Base-by-base conservation (phyloP, 2,113 vertebrate genomes). In the Mus spicilegus region DNA sequence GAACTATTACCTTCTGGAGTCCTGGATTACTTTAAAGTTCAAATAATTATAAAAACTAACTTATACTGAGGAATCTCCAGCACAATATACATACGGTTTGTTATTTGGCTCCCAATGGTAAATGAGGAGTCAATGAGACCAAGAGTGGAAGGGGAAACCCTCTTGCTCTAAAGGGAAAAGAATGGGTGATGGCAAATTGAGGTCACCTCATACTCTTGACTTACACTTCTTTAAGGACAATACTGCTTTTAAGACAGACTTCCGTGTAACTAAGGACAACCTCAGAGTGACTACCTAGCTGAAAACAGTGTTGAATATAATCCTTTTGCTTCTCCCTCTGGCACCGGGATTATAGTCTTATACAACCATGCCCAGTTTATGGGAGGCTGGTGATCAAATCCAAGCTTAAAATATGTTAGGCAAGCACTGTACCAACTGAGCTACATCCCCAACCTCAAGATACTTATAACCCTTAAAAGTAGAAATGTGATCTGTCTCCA, bases 11-110 rank as follows among this genome's bases (percentile, higher is more conserved):
- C 10, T 30, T 90, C 80, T 72, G 16, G 42, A 76, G 7, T 76
- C 94, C 72, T 85, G n/a, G 81, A 82, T 88, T 42, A 93, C 65
- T 58, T 87, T 42, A 22, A 58, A 81, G 51, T 80, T 96, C 39
- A 87, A 51, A 73, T 46, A 96, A 96, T 63, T 78, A 86, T 78
- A 7, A 77, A 89, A 87, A 81, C 13, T 75, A 70, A 93, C 94
- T 84, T 9, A 76, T 54, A 63, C 56, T 84, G 39, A 77, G 33
- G 49, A 82, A 89, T 58, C 81, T 67, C 33, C 70, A 92, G 70
- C 1, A 14, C 76, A 70, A 80, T 13, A 65, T 80, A 46, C 7
- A 58, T 85, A 87, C 0, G 67, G 3, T 78, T 80, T 9, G 10
- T 61, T 81, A 39, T 12, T 56, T 90, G 92, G 39, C 22, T 90